Evolutionary conservation across 2,113 vertebrate species (phyloP), one percentile per base, ranked within the genome.

Genomic region (Ursus arctos): DNA sequence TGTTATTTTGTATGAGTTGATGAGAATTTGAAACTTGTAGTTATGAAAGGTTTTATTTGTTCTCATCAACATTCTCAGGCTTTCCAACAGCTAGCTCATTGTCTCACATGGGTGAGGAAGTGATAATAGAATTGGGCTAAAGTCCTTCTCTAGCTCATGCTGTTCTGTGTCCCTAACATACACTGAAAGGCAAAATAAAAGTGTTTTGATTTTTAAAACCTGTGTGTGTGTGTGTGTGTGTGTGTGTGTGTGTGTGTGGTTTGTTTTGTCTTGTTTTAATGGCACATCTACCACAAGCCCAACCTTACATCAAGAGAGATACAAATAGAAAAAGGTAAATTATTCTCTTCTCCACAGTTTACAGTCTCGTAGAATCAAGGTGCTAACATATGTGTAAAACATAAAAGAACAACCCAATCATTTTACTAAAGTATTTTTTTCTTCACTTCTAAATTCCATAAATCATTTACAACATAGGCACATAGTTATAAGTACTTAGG

Each of bases 191-290:
- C 18, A 94, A 72, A 63, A 55, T 72, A 77, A 72, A 15, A 65
- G 6, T 67, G 4, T 33, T 31, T 69, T 95, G 47, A 59, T 83
- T 94, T 91, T 51, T 63, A 57, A 95, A 85, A 93, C 53, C 13
- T 61, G 4, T 87, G 1, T 85, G 5, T 40, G 11, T 33, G 31
- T 36, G 36, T 36, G 36, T 36, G 8, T 24, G 1, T 33, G 1
- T 53, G 8, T 55, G n/a, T 55, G 15, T 82, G 31, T 67, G 9
- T 36, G 16, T 65, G 18, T 55, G 28, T 47, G 49, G 21, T 18
- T 55, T 87, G 21, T 53, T 97, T 69, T 57, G 47, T 65, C 89
- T 82, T 24, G 11, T 55, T 59, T 94, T 57, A 93, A 26, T 77
- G 26, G 1, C 53, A 2, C 28, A 47, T 49, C 2, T 40, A 47